These are phyloP conservation scores for Mus minutoides DNA, from an alignment of 2,797 vertebrate species.

Conservation along the genomic window DNA sequence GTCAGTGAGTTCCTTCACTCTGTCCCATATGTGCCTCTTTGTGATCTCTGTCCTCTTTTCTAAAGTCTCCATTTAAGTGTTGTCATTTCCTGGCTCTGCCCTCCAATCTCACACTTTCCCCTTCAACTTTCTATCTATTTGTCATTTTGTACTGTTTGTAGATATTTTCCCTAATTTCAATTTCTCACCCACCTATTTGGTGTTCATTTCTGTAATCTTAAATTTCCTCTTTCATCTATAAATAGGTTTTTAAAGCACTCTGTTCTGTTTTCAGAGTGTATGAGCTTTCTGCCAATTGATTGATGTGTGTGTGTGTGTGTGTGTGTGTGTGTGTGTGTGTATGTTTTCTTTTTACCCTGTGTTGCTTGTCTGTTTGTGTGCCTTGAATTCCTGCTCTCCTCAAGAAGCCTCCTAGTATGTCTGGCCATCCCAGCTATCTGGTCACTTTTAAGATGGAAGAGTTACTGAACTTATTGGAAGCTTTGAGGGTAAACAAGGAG, in stretches of 20 bases:
- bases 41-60: neutral
- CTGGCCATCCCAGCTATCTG: neutral
- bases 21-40: neutral
- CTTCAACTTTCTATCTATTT: neutral
- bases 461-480: neutral
- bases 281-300: slow-evolving; percentile 25
- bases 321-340: too few relatives aligned
- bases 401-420: neutral
- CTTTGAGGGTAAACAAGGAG: neutral
- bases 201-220: slow-evolving; percentile 69
- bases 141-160: neutral
- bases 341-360: neutral
- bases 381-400: neutral
- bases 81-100: neutral
- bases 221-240: slow-evolving; percentile 67
- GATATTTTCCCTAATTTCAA: slow-evolving; percentile 47
- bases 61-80: neutral
- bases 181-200: slow-evolving; percentile 12
- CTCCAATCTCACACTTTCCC: neutral
- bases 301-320: neutral
- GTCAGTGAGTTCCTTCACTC: neutral
- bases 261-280: slow-evolving; percentile 62
- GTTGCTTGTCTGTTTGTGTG: neutral
- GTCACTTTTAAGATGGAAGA: neutral
- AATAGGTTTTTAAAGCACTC: slow-evolving; percentile 53